Conservation (phyloP, 1,140 invertebrate genomes). For the Uloborus diversus region DNA sequence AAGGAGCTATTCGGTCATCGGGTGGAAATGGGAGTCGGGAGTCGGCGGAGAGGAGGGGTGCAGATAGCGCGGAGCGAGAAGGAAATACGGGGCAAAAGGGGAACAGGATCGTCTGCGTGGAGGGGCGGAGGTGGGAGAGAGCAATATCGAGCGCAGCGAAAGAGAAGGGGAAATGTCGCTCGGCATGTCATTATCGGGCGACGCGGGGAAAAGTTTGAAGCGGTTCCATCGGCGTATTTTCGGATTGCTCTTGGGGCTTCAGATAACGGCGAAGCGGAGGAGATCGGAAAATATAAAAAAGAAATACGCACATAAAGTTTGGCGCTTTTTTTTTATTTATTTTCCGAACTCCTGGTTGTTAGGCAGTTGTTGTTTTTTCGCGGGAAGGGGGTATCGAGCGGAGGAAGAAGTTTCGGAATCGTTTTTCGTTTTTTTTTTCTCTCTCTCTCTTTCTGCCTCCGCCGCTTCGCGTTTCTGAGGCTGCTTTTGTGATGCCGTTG, state of each 20-base stretch:
- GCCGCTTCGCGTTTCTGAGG: not conserved
- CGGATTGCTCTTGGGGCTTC: not conserved
- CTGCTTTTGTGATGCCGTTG: too few relatives aligned
- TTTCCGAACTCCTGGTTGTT: too few relatives aligned
- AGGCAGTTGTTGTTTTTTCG: not conserved
- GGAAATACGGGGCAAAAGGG: conserved; percentile 4
- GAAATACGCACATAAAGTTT: not conserved
- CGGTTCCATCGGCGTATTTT: not conserved
- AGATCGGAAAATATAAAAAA: not conserved
- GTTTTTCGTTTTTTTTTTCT: not conserved
- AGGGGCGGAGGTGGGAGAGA: not conserved
- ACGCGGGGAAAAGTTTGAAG: conserved; percentile 17
- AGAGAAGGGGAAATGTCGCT: conserved; percentile 24
- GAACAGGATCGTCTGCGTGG: not conserved
- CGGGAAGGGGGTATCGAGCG: not conserved
- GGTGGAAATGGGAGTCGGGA: not conserved
- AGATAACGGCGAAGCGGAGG: not conserved
- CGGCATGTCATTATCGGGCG: conserved; percentile 40
- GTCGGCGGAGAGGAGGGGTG: not conserved
- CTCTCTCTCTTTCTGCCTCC: not conserved
- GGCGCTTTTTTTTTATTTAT: too few relatives aligned
- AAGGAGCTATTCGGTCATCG: conserved; percentile 17
- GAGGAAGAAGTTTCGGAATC: not conserved
- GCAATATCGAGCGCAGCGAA: not conserved
- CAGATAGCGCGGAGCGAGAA: not conserved